Evolutionary conservation across 1,140 invertebrate genomes (phyloP).

Genomic region (Forficula auricularia): DNA sequence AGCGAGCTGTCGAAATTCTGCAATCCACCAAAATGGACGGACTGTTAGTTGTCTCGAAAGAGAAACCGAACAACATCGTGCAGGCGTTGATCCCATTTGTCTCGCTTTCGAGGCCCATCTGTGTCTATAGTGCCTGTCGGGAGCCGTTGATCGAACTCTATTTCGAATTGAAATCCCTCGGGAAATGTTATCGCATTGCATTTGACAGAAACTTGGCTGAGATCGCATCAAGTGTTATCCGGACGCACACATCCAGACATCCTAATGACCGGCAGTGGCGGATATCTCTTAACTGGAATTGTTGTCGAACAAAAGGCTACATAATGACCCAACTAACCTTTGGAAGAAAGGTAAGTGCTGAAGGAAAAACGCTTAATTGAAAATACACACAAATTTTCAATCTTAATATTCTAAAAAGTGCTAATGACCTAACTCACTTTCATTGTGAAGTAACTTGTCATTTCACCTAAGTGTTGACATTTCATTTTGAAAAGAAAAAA

Average conservation of each 20-base stretch:
- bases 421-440: too few species aligned
- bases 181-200: conserved; percentile 54
- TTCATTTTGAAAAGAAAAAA: too few species aligned
- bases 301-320: too few species aligned
- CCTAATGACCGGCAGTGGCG: conserved; percentile 53
- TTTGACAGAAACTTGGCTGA: conserved; percentile 69
- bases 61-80: conserved; percentile 66
- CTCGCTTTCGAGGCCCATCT: conserved; percentile 59
- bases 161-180: conserved; percentile 45
- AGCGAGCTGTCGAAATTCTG: conserved; percentile 14
- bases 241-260: conserved; percentile 71
- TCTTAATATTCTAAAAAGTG: too few species aligned
- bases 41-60: conserved; percentile 60
- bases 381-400: too few species aligned
- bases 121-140: conserved; percentile 58
- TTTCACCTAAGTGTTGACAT: too few species aligned
- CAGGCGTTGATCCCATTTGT: conserved; percentile 55
- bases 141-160: conserved; percentile 72
- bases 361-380: too few species aligned
- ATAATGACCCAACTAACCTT: too few species aligned
- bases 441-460: too few species aligned
- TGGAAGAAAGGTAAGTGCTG: too few species aligned
- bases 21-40: conserved; percentile 45
- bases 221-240: conserved; percentile 75
- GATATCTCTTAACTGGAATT: conserved; percentile 52